Evolutionary conservation across 1,140 invertebrate genomes (phyloP).

Genomic region (Diprion similis): DNA sequence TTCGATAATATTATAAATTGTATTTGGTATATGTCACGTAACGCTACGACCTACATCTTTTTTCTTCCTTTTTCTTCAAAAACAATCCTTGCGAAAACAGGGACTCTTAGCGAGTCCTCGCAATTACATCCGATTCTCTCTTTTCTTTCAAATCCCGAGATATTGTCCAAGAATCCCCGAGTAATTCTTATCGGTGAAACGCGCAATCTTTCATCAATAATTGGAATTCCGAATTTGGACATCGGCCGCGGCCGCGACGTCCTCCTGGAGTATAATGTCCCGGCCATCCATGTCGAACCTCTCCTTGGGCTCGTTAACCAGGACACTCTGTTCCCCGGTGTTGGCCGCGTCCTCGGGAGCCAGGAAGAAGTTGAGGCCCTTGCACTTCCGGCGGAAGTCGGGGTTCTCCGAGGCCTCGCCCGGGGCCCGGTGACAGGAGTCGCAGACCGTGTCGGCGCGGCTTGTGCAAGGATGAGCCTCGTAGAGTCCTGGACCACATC

Average conservation of each 20-base stretch:
- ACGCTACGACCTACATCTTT: too few relatives aligned
- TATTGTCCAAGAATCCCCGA: too few relatives aligned
- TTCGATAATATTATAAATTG: too few relatives aligned
- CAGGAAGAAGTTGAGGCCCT: conserved; percentile 46
- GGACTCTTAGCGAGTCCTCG: too few relatives aligned
- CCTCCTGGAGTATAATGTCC: conserved; percentile 43
- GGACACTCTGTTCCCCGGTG: conserved; percentile 53
- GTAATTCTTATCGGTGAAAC: too few relatives aligned
- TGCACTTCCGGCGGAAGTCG: conserved; percentile 53
- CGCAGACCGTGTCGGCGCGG: conserved; percentile 59
- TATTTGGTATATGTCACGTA: too few relatives aligned
- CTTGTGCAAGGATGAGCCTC: conserved; percentile 59
- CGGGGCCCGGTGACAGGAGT: conserved; percentile 54
- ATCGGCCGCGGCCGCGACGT: conserved; percentile 38
- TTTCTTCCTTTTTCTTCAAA: too few relatives aligned
- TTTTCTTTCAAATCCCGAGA: too few relatives aligned
- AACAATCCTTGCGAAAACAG: too few relatives aligned
- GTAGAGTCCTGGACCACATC: conserved; percentile 60
- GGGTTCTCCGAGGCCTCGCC: conserved; percentile 42
- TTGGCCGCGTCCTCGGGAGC: conserved; percentile 54
- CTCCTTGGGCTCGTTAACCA: conserved; percentile 53
- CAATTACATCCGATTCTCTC: too few relatives aligned
- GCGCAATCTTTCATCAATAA: too few relatives aligned
- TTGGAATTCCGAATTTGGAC: too few relatives aligned
- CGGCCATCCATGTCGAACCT: conserved; percentile 34